These are phyloP conservation scores for Heliothis subflexa DNA, from an alignment of 1,140 invertebrate genomes.

Conservation along the genomic window DNA sequence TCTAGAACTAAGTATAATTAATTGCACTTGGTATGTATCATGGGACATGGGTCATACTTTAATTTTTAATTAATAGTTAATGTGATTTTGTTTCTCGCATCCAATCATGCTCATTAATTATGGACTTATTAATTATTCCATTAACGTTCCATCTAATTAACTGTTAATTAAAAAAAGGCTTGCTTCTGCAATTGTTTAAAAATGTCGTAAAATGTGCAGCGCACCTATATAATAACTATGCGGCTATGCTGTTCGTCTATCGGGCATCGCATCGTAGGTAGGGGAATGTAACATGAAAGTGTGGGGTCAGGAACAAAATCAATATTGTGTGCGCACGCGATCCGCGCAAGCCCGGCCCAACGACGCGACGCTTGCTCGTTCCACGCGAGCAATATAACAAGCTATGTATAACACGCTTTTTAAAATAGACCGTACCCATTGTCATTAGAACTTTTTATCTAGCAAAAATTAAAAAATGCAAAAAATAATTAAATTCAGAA, in stretches of 20 bases:
- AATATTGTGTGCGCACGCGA: slow-evolving; percentile 77
- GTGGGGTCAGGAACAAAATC: slow-evolving; percentile 65
- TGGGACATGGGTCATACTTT: too few species aligned
- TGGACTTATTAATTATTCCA: too few species aligned
- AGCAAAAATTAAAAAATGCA: too few species aligned
- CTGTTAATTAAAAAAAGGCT: background rate
- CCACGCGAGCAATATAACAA: slow-evolving; percentile 5
- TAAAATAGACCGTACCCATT: background rate
- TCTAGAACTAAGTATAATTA: too few species aligned
- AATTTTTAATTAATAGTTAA: too few species aligned
- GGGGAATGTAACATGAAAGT: slow-evolving; percentile 53
- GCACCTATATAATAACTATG: background rate
- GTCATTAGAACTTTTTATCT: too few species aligned
- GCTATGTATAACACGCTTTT: background rate
- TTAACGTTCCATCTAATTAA: too few species aligned
- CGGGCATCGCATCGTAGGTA: slow-evolving; percentile 38
- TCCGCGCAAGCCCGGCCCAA: slow-evolving; percentile 56
- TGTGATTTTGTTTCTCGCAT: too few species aligned
- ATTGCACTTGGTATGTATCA: too few species aligned
- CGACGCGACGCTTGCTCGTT: slow-evolving; percentile 5
- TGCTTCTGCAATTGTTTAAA: background rate
- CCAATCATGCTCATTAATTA: too few species aligned
- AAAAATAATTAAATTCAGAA: too few species aligned
- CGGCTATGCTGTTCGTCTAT: slow-evolving; percentile 26
- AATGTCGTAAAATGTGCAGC: background rate